These are phyloP conservation scores for Actinia equina DNA, from an alignment of 64 coral and sea anemone species.

Conservation along the genomic window DNA sequence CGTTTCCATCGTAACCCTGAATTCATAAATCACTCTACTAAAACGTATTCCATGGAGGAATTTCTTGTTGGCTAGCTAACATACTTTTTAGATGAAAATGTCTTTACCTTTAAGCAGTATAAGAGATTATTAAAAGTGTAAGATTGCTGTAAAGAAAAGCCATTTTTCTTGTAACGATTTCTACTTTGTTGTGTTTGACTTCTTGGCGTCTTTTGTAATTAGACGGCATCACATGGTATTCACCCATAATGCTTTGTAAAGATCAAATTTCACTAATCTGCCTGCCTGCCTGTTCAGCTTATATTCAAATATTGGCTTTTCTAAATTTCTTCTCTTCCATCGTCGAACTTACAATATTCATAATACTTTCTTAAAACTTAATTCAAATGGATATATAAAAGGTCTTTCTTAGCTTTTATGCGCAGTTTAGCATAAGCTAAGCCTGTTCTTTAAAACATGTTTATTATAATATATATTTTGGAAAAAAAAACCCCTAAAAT, in stretches of 20 bases:
- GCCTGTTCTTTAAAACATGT: too few species aligned
- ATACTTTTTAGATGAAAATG: not conserved
- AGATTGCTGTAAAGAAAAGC: not conserved
- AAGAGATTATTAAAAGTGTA: not conserved
- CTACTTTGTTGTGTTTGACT: constrained; percentile 7
- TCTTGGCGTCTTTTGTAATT: constrained; percentile 15
- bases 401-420: too few species aligned
- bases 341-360: too few species aligned
- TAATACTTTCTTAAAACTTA: too few species aligned
- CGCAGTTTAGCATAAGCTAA: too few species aligned
- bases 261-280: not conserved
- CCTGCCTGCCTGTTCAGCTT: not conserved
- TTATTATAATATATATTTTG: too few species aligned
- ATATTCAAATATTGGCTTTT: too few species aligned
- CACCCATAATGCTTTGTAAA: constrained; percentile 14
- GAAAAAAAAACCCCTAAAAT: too few species aligned
- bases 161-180: not conserved
- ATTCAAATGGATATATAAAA: too few species aligned
- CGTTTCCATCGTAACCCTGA: constrained; percentile 6
- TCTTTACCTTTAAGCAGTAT: not conserved
- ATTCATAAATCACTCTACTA: not conserved
- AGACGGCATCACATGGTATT: not conserved
- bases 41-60: not conserved
- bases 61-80: not conserved
- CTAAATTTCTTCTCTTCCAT: too few species aligned